Base-by-base conservation (phyloP, 2,888 invertebrate species). In the Brachyopa scutellaris region DNA sequence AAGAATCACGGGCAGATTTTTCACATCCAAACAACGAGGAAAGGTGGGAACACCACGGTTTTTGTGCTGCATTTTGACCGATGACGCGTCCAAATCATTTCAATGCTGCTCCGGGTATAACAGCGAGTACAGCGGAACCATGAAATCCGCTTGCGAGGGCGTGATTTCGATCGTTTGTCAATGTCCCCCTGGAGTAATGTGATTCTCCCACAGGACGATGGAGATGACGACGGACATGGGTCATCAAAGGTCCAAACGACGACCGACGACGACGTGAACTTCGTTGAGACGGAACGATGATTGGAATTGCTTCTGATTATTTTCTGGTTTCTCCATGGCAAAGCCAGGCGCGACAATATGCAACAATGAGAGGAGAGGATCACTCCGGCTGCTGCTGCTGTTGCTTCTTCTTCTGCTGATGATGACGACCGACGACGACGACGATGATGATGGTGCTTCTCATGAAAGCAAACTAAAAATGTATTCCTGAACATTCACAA, bases 131-230 rank as follows among this genome's bases (percentile, higher is more conserved):
- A n/a, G 9, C 15, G 13, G 13, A 61, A 7, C 29, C 33, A 51
- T 66, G 61, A 79, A 69, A 74, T 36, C 33, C 45, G 38, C 49
- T 77, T 72, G 59, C 53, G 82, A 82, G 82, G 82, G 82, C 82
- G 82, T 82, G 82, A 82, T 82, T 82, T 82, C 77, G 72, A 82
- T 82, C 82, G 82, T 82, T 82, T 82, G 82, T 82, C 82, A 82
- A 82, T 77, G 82, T 82, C 80, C 47, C 49, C 49, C 4, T 19
- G n/a, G 26, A 2, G 42, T 42, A 17, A 19, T 19, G 15, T 36
- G 29, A 6, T 4, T 45, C 49, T 19, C 21, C 53, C 33, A 40
- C 6, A 45, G 26, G 36, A 9, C 19, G 15, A 69, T 26, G 26
- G 26, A 26, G n/a, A n/a, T n/a, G n/a, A n/a, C n/a, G n/a, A n/a